Evolutionary conservation across 2,113 vertebrate genomes (phyloP).

Genomic region (Dipodomys stephensi): DNA sequence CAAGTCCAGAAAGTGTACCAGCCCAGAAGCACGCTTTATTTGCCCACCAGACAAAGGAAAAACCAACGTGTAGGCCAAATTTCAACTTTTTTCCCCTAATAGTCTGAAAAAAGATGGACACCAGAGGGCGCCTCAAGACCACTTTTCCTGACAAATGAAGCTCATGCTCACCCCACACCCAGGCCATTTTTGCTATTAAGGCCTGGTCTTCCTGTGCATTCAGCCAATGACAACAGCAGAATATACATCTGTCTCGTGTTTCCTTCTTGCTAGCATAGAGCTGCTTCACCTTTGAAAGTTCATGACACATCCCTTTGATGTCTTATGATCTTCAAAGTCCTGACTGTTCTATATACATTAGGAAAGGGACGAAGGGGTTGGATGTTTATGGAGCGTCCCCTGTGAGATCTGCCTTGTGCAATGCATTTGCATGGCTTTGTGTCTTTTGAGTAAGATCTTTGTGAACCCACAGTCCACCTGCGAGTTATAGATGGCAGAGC

Average conservation of each 20-base stretch:
- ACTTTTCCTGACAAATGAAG: not conserved
- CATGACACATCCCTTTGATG: not conserved
- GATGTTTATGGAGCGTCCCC: fast-evolving
- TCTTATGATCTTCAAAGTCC: not conserved
- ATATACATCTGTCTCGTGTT: not conserved
- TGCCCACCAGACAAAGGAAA: not conserved
- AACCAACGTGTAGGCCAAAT: not conserved
- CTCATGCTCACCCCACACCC: fast-evolving
- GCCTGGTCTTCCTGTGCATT: not conserved
- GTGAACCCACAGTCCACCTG: not conserved
- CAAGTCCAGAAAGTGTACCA: not conserved
- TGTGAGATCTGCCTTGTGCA: not conserved
- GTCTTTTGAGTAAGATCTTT: not conserved
- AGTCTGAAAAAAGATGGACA: not conserved
- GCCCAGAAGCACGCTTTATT: not conserved
- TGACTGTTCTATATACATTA: fast-evolving
- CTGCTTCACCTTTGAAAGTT: not conserved
- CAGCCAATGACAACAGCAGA: not conserved
- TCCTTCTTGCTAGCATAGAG: not conserved
- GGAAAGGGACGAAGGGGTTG: not conserved
- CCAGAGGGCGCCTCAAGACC: conserved; percentile 69
- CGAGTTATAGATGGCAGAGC: not conserved
- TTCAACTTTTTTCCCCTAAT: not conserved
- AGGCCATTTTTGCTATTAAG: not conserved
- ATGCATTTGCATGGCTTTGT: not conserved